These are phyloP conservation scores for Gryllus longicercus DNA, from an alignment of 2,888 invertebrate genomes.

Conservation along the genomic window DNA sequence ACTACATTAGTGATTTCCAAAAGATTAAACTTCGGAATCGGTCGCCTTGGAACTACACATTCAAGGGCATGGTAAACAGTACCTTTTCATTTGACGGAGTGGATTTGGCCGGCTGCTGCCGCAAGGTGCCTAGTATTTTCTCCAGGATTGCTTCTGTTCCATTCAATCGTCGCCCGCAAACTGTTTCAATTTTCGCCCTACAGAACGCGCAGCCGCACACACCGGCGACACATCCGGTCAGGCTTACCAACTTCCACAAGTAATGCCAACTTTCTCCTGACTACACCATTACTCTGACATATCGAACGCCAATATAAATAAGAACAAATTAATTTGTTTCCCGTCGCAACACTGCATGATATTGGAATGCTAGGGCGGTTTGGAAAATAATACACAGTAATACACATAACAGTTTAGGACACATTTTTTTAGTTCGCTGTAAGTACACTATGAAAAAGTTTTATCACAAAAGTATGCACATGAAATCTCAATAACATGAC, in stretches of 20 bases:
- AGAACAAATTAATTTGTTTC: too few relatives aligned
- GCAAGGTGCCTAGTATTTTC: constrained; percentile 20
- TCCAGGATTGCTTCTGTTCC: constrained; percentile 27
- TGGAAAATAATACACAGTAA: constrained; percentile 12
- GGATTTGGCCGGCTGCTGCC: constrained; percentile 19
- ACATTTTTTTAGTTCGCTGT: constrained; percentile 27
- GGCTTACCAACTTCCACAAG: neutral
- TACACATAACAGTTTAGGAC: constrained; percentile 20
- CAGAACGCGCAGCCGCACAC: constrained; percentile 6
- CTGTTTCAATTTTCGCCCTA: constrained; percentile 25
- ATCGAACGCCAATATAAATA: too few relatives aligned
- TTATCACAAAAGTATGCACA: constrained; percentile 33
- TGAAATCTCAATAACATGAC: constrained; percentile 28
- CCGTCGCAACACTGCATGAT: neutral
- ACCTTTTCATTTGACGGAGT: neutral
- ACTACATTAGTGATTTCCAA: too few relatives aligned
- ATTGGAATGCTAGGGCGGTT: neutral
- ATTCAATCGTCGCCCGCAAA: constrained; percentile 2
- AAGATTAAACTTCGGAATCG: too few relatives aligned
- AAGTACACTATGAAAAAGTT: constrained; percentile 35
- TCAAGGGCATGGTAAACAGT: neutral
- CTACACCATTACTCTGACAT: too few relatives aligned
- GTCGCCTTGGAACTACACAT: too few relatives aligned
- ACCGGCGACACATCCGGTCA: neutral
- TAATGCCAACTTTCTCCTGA: neutral